A percentile compares a stretch with the other conserved stretches of the same genome.
Conservation (phyloP, 2,113 vertebrate species). For the Pampusana beccarii region DNA sequence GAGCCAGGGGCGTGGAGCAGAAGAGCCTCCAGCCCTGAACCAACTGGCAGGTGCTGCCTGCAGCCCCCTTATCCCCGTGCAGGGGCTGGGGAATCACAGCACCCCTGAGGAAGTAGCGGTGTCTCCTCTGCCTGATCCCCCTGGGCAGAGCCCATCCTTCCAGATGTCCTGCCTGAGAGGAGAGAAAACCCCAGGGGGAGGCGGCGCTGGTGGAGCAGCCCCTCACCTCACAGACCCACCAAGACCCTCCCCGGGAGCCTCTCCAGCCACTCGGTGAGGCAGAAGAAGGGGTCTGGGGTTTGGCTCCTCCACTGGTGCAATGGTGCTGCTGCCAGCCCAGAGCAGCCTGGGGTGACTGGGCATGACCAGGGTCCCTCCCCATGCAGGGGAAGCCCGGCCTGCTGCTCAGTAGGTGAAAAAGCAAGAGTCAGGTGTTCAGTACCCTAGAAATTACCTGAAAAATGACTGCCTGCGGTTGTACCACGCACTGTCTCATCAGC, state of each 20-base stretch:
- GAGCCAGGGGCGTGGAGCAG: background rate
- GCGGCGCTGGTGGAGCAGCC: accelerated
- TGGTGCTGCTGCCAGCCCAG: accelerated
- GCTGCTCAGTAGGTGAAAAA: slow-evolving; percentile 38
- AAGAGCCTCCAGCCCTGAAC: background rate
- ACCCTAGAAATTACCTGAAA: slow-evolving; percentile 83
- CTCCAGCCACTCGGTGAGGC: background rate
- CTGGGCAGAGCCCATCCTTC: background rate
- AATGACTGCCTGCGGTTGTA: slow-evolving; percentile 83
- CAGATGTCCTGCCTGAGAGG: accelerated
- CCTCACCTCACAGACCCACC: background rate
- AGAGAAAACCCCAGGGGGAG: background rate
- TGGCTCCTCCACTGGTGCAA: background rate
- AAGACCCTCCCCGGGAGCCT: background rate
- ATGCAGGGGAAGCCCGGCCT: background rate
- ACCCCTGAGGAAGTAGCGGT: background rate
- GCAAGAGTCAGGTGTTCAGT: slow-evolving; percentile 60
- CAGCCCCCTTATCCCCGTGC: accelerated
- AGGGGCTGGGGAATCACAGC: no score
- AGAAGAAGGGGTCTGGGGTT: background rate
- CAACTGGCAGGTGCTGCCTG: accelerated
- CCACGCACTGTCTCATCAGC: slow-evolving; percentile 85
- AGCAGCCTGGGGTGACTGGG: accelerated
- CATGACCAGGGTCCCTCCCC: background rate
- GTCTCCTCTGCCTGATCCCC: accelerated